Evolutionary conservation across 2,888 invertebrate species (phyloP).

Genomic region (Hyles lineata): DNA sequence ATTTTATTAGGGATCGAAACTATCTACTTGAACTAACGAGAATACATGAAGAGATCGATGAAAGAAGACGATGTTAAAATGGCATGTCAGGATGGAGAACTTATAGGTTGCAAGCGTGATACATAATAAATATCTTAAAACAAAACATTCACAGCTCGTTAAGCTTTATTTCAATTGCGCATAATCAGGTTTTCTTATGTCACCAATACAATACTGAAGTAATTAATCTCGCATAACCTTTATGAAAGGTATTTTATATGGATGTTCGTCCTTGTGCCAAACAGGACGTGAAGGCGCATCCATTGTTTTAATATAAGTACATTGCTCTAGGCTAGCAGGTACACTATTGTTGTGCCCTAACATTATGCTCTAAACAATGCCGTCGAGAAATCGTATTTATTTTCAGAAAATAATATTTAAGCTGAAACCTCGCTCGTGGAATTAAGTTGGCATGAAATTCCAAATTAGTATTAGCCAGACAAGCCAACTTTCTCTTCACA

Average conservation of each 20-base stretch:
- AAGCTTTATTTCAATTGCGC: too few species aligned
- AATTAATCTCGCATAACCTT: background rate
- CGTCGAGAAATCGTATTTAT: conserved; percentile 2
- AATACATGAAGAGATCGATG: too few species aligned
- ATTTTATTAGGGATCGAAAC: background rate
- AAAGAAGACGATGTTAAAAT: too few species aligned
- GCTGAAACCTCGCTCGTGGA: conserved; percentile 9
- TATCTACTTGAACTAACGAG: background rate
- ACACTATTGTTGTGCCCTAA: background rate
- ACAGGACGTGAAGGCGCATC: conserved; percentile 21
- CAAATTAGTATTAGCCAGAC: conserved; percentile 23
- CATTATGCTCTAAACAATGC: conserved; percentile 15
- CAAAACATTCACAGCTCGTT: too few species aligned
- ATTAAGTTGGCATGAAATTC: conserved; percentile 21
- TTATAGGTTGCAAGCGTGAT: too few species aligned
- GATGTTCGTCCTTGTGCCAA: conserved; percentile 1
- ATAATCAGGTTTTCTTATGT: background rate
- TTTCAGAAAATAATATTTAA: conserved; percentile 11
- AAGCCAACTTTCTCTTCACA: conserved; percentile 22
- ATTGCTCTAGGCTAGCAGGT: background rate
- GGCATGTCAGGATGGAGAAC: too few species aligned
- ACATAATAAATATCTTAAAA: too few species aligned
- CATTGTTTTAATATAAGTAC: background rate
- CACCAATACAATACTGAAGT: background rate
- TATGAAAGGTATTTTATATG: background rate